These are phyloP conservation scores for Sebastes nivosus DNA, from an alignment of 2,797 vertebrate genomes.

Conservation along the genomic window DNA sequence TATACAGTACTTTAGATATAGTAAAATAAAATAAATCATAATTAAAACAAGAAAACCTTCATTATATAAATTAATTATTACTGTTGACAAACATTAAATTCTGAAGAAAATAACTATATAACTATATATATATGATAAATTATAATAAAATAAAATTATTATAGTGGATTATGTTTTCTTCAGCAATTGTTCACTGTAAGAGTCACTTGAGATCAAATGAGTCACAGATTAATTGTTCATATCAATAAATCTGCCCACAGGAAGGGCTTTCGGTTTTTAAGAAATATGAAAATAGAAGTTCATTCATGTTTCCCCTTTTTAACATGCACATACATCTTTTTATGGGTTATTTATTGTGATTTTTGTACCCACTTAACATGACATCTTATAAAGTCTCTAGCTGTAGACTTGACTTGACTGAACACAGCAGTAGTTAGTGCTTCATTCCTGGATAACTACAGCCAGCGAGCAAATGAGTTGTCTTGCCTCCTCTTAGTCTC, in stretches of 20 bases:
- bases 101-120: neutral
- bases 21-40: too few relatives aligned
- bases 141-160: neutral
- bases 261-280: neutral
- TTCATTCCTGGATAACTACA: conserved; percentile 4
- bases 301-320: neutral
- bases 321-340: neutral
- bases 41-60: too few relatives aligned
- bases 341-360: neutral
- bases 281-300: neutral
- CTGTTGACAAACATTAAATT: neutral
- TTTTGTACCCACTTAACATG: neutral
- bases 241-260: too few relatives aligned
- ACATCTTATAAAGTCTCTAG: neutral
- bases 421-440: neutral
- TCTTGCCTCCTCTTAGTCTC: conserved; percentile 24
- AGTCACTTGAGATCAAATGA: neutral
- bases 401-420: neutral
- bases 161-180: neutral
- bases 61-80: too few relatives aligned
- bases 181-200: neutral
- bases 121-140: neutral
- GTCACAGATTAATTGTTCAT: too few relatives aligned
- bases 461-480: neutral
- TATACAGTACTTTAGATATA: neutral